phyloP scores from a whole-genome alignment of 2,113 vertebrate genomes.

The Cochlearius cochlearius region DNA sequence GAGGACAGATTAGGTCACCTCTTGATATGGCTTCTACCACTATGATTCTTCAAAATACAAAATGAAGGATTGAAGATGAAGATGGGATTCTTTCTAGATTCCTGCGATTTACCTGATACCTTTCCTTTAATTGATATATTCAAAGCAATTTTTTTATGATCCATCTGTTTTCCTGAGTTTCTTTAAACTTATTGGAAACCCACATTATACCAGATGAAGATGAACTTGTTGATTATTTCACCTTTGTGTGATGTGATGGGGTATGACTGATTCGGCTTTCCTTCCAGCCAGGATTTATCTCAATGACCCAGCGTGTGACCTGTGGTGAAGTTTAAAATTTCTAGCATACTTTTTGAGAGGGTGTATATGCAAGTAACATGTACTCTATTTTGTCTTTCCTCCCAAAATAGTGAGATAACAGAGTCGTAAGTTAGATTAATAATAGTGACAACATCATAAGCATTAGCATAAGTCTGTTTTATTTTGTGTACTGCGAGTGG shows the following conservation, averaged over 20 bases:
- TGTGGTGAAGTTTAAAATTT: not conserved
- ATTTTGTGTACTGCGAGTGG: not conserved
- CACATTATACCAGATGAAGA: not conserved
- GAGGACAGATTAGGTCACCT: not conserved
- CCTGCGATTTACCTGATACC: not conserved
- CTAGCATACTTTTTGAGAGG: not conserved
- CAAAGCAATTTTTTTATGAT: not conserved
- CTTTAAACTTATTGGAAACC: not conserved
- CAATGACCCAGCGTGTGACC: not conserved
- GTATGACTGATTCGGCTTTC: not conserved
- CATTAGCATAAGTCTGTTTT: not conserved
- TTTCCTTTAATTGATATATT: not conserved
- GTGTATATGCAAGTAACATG: not conserved
- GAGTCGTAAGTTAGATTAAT: not conserved
- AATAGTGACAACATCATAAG: not conserved
- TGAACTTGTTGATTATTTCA: not conserved
- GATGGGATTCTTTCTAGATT: not conserved
- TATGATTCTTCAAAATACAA: not conserved
- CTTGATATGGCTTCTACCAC: not conserved
- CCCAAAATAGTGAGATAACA: not conserved
- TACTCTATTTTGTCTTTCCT: not conserved
- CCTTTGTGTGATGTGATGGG: not conserved
- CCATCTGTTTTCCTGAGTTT: not conserved
- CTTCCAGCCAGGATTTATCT: not conserved
- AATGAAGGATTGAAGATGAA: not conserved